These are phyloP conservation scores for Nasonia vitripennis DNA, from an alignment of 1,140 invertebrate species.

Conservation along the genomic window DNA sequence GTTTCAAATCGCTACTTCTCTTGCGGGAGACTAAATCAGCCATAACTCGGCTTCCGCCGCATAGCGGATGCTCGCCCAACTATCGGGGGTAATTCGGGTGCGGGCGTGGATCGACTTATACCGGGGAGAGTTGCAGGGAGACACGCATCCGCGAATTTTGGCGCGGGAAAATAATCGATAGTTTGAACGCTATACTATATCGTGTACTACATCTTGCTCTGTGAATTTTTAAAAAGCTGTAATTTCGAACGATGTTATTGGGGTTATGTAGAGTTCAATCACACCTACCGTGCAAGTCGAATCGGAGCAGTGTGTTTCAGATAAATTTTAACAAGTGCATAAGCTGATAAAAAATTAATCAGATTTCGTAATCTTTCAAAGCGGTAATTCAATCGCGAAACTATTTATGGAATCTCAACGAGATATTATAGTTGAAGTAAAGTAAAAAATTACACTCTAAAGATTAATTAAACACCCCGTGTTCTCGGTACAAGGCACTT, in stretches of 20 bases:
- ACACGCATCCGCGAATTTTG: not conserved
- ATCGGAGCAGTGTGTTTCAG: too few relatives aligned
- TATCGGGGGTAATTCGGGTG: not conserved
- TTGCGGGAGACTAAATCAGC: not conserved
- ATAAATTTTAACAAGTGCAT: too few relatives aligned
- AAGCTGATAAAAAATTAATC: too few relatives aligned
- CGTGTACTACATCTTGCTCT: not conserved
- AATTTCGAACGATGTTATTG: too few relatives aligned
- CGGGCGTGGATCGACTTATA: too few relatives aligned
- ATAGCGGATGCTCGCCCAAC: not conserved
- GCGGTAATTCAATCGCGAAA: too few relatives aligned
- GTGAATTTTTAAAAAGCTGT: too few relatives aligned
- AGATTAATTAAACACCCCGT: conserved; percentile 9
- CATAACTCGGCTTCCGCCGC: not conserved
- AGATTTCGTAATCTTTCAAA: too few relatives aligned
- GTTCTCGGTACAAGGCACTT: conserved; percentile 4
- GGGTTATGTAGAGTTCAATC: too few relatives aligned
- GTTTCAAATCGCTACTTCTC: rapidly evolving
- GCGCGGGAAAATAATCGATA: not conserved
- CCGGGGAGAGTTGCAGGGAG: not conserved
- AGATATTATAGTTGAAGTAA: conserved; percentile 8
- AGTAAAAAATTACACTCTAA: not conserved
- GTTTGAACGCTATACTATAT: not conserved
- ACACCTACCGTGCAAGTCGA: too few relatives aligned
- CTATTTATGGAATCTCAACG: too few relatives aligned